Percentiles rank a stretch among this genome's conserved stretches.
Conservation (phyloP, 2,797 vertebrate genomes). For the Premnoplex brunnescens region DNA sequence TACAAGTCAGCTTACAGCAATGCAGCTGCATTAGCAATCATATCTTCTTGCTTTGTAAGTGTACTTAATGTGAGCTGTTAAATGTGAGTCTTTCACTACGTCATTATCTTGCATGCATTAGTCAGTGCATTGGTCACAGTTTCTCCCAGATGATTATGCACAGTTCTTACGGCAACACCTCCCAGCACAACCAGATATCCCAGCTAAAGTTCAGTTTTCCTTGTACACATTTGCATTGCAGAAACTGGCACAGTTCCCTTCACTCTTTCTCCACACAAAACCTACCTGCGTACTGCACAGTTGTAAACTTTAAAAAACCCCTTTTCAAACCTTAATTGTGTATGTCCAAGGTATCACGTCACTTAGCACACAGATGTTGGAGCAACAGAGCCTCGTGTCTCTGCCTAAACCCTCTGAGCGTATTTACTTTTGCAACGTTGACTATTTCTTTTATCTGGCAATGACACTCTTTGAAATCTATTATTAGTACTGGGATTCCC, state of each 20-base stretch:
- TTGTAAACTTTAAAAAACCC: not conserved
- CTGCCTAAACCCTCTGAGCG: not conserved
- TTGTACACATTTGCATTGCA: not conserved
- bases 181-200: not conserved
- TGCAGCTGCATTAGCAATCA: not conserved
- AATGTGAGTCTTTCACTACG: not conserved
- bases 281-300: not conserved
- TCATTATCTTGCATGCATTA: not conserved
- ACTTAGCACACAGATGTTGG: not conserved
- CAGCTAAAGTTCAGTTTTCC: not conserved
- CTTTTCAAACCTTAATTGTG: not conserved
- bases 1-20: not conserved
- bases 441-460: not conserved
- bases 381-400: not conserved
- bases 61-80: not conserved
- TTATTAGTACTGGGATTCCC: slow-evolving; percentile 16
- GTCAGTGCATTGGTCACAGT: slow-evolving; percentile 12
- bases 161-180: not conserved
- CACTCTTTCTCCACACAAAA: not conserved
- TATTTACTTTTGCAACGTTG: not conserved
- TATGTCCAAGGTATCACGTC: not conserved
- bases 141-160: slow-evolving; percentile 2
- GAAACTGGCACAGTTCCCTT: not conserved
- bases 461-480: not conserved
- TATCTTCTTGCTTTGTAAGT: not conserved